Evolutionary conservation across 2,888 invertebrate species (phyloP).

Genomic region (Graphium colonna): DNA sequence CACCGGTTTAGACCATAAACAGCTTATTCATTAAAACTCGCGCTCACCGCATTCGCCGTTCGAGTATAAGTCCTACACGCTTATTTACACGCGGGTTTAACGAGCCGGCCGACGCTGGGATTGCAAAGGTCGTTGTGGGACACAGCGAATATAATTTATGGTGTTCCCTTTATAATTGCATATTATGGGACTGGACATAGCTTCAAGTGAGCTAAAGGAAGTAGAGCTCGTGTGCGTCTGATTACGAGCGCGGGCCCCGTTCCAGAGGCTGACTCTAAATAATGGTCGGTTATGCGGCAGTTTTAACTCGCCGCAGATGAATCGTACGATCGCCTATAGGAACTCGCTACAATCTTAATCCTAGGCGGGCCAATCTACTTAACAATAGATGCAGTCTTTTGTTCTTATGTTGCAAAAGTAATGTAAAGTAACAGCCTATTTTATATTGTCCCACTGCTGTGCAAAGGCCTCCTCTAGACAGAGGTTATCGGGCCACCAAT

Average conservation of each 20-base stretch:
- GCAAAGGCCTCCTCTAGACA: too few relatives aligned
- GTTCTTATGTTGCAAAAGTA: too few relatives aligned
- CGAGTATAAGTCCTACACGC: conserved; percentile 25
- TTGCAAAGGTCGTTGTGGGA: conserved; percentile 34
- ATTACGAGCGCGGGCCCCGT: conserved; percentile 31
- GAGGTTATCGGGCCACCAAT: too few relatives aligned
- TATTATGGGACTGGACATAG: conserved; percentile 33
- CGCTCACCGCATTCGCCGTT: not conserved
- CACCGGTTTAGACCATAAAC: not conserved
- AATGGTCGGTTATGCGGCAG: conserved; percentile 38
- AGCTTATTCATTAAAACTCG: conserved; percentile 12
- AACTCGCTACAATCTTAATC: conserved; percentile 49
- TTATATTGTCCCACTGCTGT: too few relatives aligned
- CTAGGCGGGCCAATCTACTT: conserved; percentile 49
- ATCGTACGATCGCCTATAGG: conserved; percentile 33
- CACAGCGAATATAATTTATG: conserved; percentile 53
- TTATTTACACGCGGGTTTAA: conserved; percentile 41
- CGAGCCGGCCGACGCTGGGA: conserved; percentile 44
- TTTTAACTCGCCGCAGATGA: conserved; percentile 41
- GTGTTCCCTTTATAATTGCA: conserved; percentile 51
- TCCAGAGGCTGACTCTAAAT: conserved; percentile 37
- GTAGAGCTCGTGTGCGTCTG: conserved; percentile 34
- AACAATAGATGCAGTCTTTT: too few relatives aligned
- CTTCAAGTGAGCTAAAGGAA: conserved; percentile 38
- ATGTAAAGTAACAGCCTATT: too few relatives aligned